Evolutionary conservation across 2,113 vertebrate species (phyloP), one percentile per base, ranked within the genome.

Genomic region (Oreochromis aureus): DNA sequence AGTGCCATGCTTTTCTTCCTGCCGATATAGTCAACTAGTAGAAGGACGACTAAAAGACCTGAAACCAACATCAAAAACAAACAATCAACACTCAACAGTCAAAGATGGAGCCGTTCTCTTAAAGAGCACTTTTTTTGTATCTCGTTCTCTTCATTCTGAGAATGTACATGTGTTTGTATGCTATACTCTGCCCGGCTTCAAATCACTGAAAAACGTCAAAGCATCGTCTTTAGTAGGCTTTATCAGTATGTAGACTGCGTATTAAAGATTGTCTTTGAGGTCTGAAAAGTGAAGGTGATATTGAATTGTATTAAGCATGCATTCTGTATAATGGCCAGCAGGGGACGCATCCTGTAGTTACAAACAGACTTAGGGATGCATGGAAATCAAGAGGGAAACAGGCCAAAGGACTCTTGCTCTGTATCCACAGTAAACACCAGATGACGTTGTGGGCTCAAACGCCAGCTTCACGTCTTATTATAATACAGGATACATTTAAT

Each of bases 1-100:
- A 98, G 63, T 1, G 97, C 97, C 97, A 99, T 97, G 91, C 97
- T 98, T 95, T 98, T 98, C 96, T 97, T 99, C 81, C 98, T 97
- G 54, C 98, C 98, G 10, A 99, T 95, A 39, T 95, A 96, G 76
- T 99, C 98, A 1, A 99, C 97, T 22, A 96, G 94, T 95, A 98
- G 95, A 6, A 98, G 91, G 3, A 97, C 94, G 15, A 98, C 92
- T 4, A 99, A 80, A 44, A 98, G 94, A 41, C 98, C 98, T 99
- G 93, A 3, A 86, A 69, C 61, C 63, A 86, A 24, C 66, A 88
- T 18, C 56, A 18, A 58, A 32, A 53, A 66, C 7, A 54, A 10
- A 76, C 9, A 2, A 27, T 73, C 18, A 78, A 32, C 4, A 24
- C 16, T 82, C 7, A 83, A 41, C 5, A 11, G 10, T 18, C 34